Conservation (phyloP, 2,888 invertebrate species). For the Cinara cedri region DNA sequence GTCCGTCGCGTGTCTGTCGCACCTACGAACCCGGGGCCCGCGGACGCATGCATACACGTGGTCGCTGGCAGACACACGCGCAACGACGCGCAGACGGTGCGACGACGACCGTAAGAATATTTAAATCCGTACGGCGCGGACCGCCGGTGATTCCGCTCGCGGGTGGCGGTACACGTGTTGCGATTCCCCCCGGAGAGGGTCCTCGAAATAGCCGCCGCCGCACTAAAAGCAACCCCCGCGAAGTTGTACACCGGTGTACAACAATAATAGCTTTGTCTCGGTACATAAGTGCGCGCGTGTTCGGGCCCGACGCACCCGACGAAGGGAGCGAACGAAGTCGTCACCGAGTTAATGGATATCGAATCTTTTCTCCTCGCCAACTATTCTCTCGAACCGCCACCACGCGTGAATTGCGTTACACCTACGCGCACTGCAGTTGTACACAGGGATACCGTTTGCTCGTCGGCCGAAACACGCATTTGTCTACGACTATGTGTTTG, state of each 20-base stretch:
- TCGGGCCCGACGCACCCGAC: too few species aligned
- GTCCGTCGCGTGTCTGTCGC: too few species aligned
- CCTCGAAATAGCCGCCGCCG: constrained; percentile 10
- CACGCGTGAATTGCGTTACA: not conserved
- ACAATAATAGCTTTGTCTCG: constrained; percentile 45
- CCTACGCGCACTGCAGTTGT: not conserved
- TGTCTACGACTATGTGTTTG: not conserved
- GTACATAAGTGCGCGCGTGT: not conserved
- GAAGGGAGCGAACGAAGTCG: not conserved
- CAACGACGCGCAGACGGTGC: too few species aligned
- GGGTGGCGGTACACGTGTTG: constrained; percentile 21
- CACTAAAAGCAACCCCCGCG: constrained; percentile 1
- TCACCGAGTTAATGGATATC: constrained; percentile 42
- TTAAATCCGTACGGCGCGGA: constrained; percentile 16
- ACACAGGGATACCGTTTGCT: not conserved
- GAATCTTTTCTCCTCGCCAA: not conserved
- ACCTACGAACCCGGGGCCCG: too few species aligned
- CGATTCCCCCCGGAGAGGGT: constrained; percentile 16
- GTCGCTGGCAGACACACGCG: too few species aligned
- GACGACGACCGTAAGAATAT: too few species aligned
- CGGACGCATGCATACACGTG: too few species aligned
- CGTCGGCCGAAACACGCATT: not conserved
- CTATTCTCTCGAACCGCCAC: not conserved
- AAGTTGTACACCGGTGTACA: not conserved
- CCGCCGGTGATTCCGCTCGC: not conserved